A percentile compares a stretch with the other conserved stretches of the same genome.
These are phyloP conservation scores for Myoxocephalus aenaeus DNA, from an alignment of 2,797 vertebrate species.

Conservation along the genomic window DNA sequence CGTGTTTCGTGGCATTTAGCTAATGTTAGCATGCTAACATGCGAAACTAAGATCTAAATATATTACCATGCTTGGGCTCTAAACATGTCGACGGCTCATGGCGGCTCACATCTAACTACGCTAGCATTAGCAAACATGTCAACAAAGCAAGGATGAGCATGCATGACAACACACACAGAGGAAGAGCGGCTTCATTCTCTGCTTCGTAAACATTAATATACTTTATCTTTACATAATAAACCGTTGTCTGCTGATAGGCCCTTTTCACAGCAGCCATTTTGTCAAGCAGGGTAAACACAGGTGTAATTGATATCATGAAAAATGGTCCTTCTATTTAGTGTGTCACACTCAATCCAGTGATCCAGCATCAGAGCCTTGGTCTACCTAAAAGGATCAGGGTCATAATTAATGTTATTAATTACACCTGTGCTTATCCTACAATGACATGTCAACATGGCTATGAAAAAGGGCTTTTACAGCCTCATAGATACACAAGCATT, in stretches of 20 bases:
- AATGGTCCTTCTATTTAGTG: background rate
- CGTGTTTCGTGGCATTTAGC: background rate
- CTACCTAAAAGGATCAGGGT: background rate
- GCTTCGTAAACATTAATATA: too few relatives aligned
- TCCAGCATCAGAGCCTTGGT: background rate
- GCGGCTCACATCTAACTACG: too few relatives aligned
- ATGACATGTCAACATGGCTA: background rate
- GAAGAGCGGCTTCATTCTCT: too few relatives aligned
- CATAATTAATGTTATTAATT: background rate
- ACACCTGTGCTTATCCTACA: background rate
- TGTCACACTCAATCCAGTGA: background rate
- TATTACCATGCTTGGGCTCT: too few relatives aligned
- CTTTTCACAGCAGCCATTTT: background rate
- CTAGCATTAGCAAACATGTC: too few relatives aligned
- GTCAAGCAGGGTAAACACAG: background rate
- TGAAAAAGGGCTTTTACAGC: background rate
- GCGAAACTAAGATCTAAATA: background rate
- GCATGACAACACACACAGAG: too few relatives aligned
- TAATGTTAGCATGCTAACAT: background rate
- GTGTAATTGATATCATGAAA: background rate
- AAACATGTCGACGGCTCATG: too few relatives aligned
- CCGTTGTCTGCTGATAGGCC: too few relatives aligned
- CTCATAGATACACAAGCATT: background rate
- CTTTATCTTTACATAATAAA: too few relatives aligned
- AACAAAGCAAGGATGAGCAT: too few relatives aligned